Base-by-base conservation (phyloP, 2,797 vertebrate genomes). In the Threskiornis aethiopicus region DNA sequence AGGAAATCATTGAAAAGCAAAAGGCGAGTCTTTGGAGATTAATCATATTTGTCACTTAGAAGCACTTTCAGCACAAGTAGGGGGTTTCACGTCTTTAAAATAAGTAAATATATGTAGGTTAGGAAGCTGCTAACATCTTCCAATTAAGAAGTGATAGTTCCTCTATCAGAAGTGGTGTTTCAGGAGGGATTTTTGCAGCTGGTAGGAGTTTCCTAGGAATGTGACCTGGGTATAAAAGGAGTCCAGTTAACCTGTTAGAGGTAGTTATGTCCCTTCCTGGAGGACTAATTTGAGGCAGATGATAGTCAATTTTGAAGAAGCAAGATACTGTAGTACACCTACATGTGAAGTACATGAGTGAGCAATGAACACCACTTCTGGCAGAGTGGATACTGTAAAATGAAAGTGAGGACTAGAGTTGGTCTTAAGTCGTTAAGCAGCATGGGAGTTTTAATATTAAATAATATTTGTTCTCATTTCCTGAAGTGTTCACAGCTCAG, bases 1-100 rank as follows among this genome's bases (percentile, higher is more conserved):
- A 91, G 84, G 69, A 93, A 95, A 90, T 81, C 16, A 72, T 44
- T 84, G 79, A 70, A 83, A 92, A 90, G 71, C 35, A 59, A 80
- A 96, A 65, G 59, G 0, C 71, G 88, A 92, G 25, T 54, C 76
- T 90, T 80, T 49, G 31, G 42, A 62, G 66, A 83, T 84, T 64
- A 87, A 69, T 82, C 57, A 21, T 57, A 51, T 81, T 90, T 89
- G 81, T 85, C 87, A 83, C 64, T 75, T 78, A 87, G 55, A 88
- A 97, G n/a, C 75, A 54, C 52, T 89, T 79, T 77, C 67, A 80
- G 64, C 31, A 91, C 12, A 77, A 87, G 26, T 54, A 57, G 41
- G 57, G 25, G 25, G 33, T 41, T 81, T 92, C 28, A 28, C 42
- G 33, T 83, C 46, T 85, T 88, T 65, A 89, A 93, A 92, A 79